A percentile compares a stretch with the other conserved stretches of the same genome.
Evolutionary conservation across 2,797 vertebrate genomes (phyloP).

Genomic region (Spizella passerina): DNA sequence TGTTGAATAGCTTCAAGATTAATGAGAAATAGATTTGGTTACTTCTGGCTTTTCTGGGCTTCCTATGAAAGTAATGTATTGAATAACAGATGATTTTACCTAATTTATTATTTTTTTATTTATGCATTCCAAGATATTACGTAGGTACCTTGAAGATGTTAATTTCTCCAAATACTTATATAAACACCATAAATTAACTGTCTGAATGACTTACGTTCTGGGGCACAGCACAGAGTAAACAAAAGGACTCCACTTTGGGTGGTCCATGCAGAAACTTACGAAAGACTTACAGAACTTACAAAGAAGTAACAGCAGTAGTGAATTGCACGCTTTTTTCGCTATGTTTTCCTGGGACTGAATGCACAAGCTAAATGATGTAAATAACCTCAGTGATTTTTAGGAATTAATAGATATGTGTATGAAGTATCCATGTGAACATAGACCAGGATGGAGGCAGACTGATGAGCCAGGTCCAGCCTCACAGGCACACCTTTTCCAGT

Average conservation of each 20-base stretch:
- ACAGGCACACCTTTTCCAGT: not conserved
- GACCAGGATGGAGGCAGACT: not conserved
- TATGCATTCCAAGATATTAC: not conserved
- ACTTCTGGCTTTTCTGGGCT: not conserved
- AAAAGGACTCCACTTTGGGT: not conserved
- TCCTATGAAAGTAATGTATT: not conserved
- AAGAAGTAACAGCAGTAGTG: not conserved
- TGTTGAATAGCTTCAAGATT: not conserved
- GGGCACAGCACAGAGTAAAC: not conserved
- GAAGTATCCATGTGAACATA: not conserved
- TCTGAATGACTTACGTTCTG: not conserved
- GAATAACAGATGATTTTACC: not conserved
- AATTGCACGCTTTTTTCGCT: not conserved
- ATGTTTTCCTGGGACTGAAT: not conserved
- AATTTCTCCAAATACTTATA: not conserved
- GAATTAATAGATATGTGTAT: fast-evolving
- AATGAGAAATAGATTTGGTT: not conserved
- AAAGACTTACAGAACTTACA: not conserved
- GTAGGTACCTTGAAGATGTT: not conserved
- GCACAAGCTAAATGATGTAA: not conserved
- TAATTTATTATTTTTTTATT: not conserved
- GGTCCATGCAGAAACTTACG: not conserved
- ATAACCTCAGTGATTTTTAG: not conserved
- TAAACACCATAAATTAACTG: not conserved
- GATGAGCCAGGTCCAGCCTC: not conserved